These are phyloP conservation scores for Phortica variegata DNA, from an alignment of 1,140 invertebrate genomes.

Conservation along the genomic window DNA sequence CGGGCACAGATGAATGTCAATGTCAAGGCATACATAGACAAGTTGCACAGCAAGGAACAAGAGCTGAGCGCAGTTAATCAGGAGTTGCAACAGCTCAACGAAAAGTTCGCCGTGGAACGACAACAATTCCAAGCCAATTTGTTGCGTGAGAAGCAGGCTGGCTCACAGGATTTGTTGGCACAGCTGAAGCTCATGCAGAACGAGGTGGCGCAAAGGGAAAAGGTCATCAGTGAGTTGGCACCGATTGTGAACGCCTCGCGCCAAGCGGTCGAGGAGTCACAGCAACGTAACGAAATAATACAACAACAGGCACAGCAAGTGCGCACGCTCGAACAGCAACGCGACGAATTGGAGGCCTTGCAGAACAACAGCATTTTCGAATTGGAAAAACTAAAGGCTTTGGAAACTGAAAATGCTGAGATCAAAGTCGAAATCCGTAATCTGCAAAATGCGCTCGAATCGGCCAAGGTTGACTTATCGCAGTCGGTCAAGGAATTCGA, in stretches of 20 bases:
- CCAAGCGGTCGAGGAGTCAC: conserved; percentile 29
- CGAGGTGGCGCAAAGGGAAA: conserved; percentile 45
- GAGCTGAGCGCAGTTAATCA: conserved; percentile 38
- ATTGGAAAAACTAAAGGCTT: conserved; percentile 42
- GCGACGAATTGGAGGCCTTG: conserved; percentile 45
- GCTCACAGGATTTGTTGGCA: conserved; percentile 41
- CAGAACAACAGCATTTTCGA: conserved; percentile 50
- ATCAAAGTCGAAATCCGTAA: conserved; percentile 43
- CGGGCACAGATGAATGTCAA: conserved; percentile 61
- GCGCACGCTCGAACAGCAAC: conserved; percentile 36
- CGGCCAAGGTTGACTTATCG: conserved; percentile 27
- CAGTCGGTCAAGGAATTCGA: conserved; percentile 23
- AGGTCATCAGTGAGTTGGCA: conserved; percentile 42
- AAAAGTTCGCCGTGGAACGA: conserved; percentile 45
- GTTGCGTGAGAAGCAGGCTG: conserved; percentile 41
- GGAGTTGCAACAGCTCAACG: conserved; percentile 42
- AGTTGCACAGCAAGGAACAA: conserved; percentile 43
- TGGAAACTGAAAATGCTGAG: conserved; percentile 42
- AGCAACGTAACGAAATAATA: conserved; percentile 43
- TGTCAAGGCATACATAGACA: conserved; percentile 57
- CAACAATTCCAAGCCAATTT: conserved; percentile 49
- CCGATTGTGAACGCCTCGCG: conserved; percentile 34
- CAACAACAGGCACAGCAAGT: conserved; percentile 37
- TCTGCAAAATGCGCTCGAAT: conserved; percentile 41
- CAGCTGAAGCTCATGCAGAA: conserved; percentile 48